Conservation (phyloP, 2,113 vertebrate species). For the Otus sunia region DNA sequence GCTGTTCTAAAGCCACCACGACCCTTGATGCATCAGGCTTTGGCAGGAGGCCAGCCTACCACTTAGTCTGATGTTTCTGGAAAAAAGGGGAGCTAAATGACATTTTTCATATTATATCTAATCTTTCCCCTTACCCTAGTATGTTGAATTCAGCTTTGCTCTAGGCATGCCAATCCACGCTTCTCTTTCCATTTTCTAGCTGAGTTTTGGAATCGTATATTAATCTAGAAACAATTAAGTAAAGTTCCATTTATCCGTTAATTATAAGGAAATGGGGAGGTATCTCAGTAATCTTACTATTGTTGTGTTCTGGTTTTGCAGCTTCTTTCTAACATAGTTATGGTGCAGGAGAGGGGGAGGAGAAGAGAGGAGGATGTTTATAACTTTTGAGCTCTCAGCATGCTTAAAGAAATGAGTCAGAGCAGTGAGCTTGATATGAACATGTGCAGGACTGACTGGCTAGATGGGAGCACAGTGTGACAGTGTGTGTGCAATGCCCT, state of each 20-base stretch:
- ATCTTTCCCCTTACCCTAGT: background rate
- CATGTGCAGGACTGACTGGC: rapidly evolving
- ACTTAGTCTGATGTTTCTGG: conserved; percentile 59
- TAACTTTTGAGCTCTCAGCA: background rate
- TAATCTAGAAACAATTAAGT: conserved; percentile 31
- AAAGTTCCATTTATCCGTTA: background rate
- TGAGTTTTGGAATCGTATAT: conserved; percentile 20
- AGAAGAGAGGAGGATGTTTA: background rate
- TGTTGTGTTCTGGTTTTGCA: background rate
- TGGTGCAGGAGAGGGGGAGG: background rate
- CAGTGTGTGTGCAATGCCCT: too few species aligned
- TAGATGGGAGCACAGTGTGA: too few species aligned
- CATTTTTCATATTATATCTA: background rate
- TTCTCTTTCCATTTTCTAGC: background rate
- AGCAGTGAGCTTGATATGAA: background rate
- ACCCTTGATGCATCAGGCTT: conserved; percentile 45
- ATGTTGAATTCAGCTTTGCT: background rate
- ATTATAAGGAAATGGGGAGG: background rate
- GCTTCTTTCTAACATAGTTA: background rate
- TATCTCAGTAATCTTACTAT: background rate
- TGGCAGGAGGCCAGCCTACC: conserved; percentile 66
- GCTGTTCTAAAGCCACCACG: background rate
- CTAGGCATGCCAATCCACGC: background rate
- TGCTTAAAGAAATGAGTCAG: background rate
- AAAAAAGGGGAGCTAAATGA: background rate